Evolutionary conservation across 2,888 invertebrate genomes (phyloP), one percentile per base, ranked within the genome.

Genomic region (Volucella bombylans): DNA sequence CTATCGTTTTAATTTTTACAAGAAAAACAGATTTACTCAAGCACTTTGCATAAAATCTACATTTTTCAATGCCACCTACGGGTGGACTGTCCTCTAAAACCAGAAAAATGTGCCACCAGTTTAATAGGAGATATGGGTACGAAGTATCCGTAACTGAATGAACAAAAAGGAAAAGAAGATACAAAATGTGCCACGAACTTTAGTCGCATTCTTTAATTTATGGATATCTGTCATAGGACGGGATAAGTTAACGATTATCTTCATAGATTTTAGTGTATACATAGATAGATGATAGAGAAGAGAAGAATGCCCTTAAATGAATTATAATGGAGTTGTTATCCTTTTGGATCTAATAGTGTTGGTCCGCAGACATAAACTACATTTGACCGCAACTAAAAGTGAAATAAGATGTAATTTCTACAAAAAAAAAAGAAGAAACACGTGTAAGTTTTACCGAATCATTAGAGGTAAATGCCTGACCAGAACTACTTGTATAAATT

Each of bases 11-110:
- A 81, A 85, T 85, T 85, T 81, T 80, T 85, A 76, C 80, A 80
- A 68, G 59, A 45, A 72, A 72, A 72, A 71, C 80, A 85, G 76
- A 80, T 85, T 85, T 72, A 67, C 76, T 71, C 76, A 64, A 76
- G 76, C 68, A 81, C 76, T 87, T 90, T 89, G 91, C 91, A 90
- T 90, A 91, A 91, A 90, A 90, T 90, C 89, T 88, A 88, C 90
- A 90, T 90, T 90, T 90, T 89, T 90, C 90, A 90, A 89, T 90
- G 90, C 90, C 91, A 90, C 59, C 86, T 87, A 87, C 88, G 76
- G 72, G 81, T 68, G 67, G 50, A 81, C 71, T 67, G 76, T 85
- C 62, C 76, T 67, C 71, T 10, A 50, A 52, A 55, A 80, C 59
- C n/a, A 23, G 23, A 47, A 81, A 76, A 71, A 76, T 83, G 61